phyloP scores from a whole-genome alignment of 2,797 vertebrate species.

The Peromyscus attwateri region DNA sequence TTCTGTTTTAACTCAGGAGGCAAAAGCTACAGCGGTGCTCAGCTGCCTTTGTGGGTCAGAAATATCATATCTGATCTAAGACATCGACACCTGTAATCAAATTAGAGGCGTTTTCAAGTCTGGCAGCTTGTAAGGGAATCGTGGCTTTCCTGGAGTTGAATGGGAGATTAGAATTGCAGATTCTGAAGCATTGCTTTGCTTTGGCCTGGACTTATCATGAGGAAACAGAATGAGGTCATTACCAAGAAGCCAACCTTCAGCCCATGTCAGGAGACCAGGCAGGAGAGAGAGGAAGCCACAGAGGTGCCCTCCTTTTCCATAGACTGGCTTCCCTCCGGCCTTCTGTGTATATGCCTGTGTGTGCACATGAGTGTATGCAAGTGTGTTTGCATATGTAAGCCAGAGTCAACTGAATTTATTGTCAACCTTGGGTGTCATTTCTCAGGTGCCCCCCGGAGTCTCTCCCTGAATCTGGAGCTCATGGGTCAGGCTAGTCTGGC shows the following conservation, averaged over 20 bases:
- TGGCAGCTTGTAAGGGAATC: background rate
- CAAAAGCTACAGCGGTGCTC: fast-evolving
- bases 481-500: background rate
- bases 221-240: background rate
- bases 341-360: background rate
- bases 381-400: background rate
- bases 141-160: background rate
- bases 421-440: background rate
- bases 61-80: background rate
- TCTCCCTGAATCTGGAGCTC: background rate
- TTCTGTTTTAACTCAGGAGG: background rate
- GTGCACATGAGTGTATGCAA: background rate
- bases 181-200: background rate
- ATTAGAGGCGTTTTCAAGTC: background rate
- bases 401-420: background rate
- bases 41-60: background rate
- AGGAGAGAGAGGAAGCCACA: fast-evolving
- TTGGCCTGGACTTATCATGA: background rate
- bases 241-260: background rate
- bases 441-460: background rate
- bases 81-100: background rate
- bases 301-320: background rate
- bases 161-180: background rate
- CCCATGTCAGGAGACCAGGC: background rate
- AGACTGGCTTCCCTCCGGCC: background rate